A percentile compares a stretch with the other conserved stretches of the same genome.
Conservation (phyloP, 2,888 invertebrate species). For the Chloromyia formosa region DNA sequence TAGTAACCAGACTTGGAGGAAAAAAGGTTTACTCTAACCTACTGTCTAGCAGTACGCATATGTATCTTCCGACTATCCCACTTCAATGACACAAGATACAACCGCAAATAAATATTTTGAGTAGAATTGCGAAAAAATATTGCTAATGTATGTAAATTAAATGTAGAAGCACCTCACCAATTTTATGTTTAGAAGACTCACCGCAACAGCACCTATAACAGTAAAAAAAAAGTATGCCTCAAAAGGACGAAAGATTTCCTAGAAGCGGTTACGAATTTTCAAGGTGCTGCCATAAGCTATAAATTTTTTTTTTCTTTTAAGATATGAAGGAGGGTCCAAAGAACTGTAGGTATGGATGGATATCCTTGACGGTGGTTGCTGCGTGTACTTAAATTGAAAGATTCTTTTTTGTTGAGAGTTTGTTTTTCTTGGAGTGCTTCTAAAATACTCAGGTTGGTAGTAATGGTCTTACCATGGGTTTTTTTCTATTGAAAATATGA, state of each 20-base stretch:
- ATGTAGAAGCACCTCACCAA: slow-evolving; percentile 46
- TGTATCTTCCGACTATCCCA: slow-evolving; percentile 17
- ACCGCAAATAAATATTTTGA: slow-evolving; percentile 50
- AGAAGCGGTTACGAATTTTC: neutral
- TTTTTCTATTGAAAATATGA: slow-evolving; percentile 41
- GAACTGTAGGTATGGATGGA: neutral
- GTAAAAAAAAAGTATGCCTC: neutral
- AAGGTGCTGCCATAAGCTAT: neutral
- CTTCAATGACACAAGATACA: slow-evolving; percentile 28
- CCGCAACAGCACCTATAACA: too few species aligned
- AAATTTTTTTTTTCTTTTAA: neutral
- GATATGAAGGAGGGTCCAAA: neutral
- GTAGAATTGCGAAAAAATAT: slow-evolving; percentile 50
- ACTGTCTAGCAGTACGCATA: neutral
- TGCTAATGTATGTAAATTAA: slow-evolving; percentile 52
- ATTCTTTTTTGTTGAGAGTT: slow-evolving; percentile 32
- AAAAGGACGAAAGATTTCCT: neutral
- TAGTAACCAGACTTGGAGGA: too few species aligned
- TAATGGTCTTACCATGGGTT: neutral
- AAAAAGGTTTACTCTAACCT: too few species aligned
- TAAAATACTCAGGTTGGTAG: slow-evolving; percentile 14
- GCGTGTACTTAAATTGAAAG: neutral
- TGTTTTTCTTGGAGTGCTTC: slow-evolving; percentile 32
- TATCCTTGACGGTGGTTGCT: neutral
- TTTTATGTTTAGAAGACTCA: slow-evolving; percentile 7